Evolutionary conservation across 2,888 invertebrate genomes (phyloP), one percentile per base, ranked within the genome.

Genomic region (Choristoneura rosaceana): DNA sequence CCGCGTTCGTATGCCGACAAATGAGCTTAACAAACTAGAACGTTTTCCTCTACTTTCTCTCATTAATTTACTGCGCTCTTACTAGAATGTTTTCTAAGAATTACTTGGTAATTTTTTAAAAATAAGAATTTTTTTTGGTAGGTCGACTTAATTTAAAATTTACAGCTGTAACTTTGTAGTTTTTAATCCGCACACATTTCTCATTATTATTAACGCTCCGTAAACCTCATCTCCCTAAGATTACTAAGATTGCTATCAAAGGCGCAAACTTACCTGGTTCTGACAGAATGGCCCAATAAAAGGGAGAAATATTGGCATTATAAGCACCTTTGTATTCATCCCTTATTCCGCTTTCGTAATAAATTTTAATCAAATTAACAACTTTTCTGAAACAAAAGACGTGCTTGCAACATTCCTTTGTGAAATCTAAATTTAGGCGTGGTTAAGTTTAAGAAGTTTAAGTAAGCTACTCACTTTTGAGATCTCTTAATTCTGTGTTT

Each of bases 341-440:
- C 78, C 73, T 78, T 70, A 77, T 75, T 76, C 80, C 76, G 66
- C 77, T 74, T 77, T 76, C 71, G 77, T 78, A 80, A 81, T 79
- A 82, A 78, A 80, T 83, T 82, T 81, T 81, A 82, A 86, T 83
- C 80, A 81, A 82, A 81, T 84, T 83, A 79, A 77, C 75, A 77
- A 80, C 76, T 79, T 79, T 79, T 74, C 74, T 69, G 76, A 76
- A 71, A 77, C 77, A 76, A 79, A 76, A 76, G 77, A 78, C 75
- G 76, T 77, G 78, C 79, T 81, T 77, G 78, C 76, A 77, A 74
- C 73, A 65, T 71, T 75, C 69, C 75, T 78, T 78, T 80, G 78
- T 77, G 74, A 25, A 61, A 74, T 71, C 69, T 71, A 64, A 73
- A 75, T 75, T 64, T 50, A 59, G 69, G 47, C 69, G 71, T 62